Percentiles rank a stretch among this genome's conserved stretches.
Evolutionary conservation across 2,888 invertebrate species (phyloP).

Genomic region (Hirtodrosophila cameraria): DNA sequence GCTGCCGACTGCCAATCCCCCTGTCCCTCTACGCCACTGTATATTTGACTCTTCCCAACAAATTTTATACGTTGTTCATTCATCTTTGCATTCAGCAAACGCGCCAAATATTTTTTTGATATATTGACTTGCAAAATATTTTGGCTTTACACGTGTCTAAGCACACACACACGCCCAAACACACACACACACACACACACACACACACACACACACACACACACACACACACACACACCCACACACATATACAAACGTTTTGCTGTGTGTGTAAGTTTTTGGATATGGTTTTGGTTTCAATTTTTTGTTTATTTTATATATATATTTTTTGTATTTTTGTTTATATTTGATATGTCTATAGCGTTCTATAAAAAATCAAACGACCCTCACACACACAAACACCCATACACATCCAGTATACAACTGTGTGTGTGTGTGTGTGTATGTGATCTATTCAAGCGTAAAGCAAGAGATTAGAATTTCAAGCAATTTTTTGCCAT

Average conservation of each 20-base stretch:
- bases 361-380: constrained; percentile 48
- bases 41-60: constrained; percentile 7
- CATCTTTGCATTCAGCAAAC: constrained; percentile 66
- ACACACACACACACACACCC: constrained; percentile 2
- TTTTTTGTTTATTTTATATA: constrained; percentile 15
- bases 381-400: constrained; percentile 32
- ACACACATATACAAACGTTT: no score
- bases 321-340: constrained; percentile 28
- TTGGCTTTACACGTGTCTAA: constrained; percentile 71
- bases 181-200: constrained; percentile 2
- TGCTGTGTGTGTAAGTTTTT: constrained; percentile 31
- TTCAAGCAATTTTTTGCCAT: constrained; percentile 60
- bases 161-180: constrained; percentile 31
- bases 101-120: constrained; percentile 70
- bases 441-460: constrained; percentile 68
- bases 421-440: constrained; percentile 10
- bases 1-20: no score
- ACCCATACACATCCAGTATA: constrained; percentile 9
- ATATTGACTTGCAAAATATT: constrained; percentile 77
- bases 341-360: constrained; percentile 56
- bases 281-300: constrained; percentile 29
- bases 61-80: constrained; percentile 56
- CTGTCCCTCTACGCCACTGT: not conserved
- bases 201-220: constrained; percentile 28
- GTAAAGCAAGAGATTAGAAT: constrained; percentile 74